Evolutionary conservation across 2,888 invertebrate species (phyloP).

Genomic region (Trachelus stipa): DNA sequence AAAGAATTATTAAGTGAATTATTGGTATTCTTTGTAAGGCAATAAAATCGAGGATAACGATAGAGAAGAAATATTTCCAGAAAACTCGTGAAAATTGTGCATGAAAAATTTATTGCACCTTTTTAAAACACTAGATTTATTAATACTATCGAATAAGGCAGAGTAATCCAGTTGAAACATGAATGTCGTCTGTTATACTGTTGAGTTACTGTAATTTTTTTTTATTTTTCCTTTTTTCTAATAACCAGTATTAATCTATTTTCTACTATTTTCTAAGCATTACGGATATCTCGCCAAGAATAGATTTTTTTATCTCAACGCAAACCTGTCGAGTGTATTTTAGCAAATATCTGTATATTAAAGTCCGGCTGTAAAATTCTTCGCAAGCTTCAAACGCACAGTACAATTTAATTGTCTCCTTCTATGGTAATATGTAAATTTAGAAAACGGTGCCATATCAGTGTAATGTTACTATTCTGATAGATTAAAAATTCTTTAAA

Average conservation of each 20-base stretch:
- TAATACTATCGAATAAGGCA: background rate
- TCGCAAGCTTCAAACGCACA: background rate
- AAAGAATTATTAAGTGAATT: background rate
- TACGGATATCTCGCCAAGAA: background rate
- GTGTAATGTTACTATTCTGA: background rate
- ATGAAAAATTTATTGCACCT: background rate
- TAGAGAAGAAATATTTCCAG: background rate
- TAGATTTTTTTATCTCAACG: background rate
- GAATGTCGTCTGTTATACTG: background rate
- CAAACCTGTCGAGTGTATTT: background rate
- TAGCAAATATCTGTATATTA: background rate
- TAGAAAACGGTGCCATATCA: conserved; percentile 4
- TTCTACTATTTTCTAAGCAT: background rate
- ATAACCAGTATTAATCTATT: background rate
- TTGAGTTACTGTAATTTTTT: background rate
- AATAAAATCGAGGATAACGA: background rate
- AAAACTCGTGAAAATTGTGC: background rate
- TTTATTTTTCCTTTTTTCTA: background rate
- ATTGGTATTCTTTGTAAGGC: background rate
- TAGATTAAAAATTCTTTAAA: background rate
- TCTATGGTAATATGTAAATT: background rate
- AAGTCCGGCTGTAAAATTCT: background rate
- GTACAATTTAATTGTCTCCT: background rate
- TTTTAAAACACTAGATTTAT: background rate
- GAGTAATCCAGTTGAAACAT: background rate